Evolutionary conservation across 1,140 invertebrate genomes (phyloP).

Genomic region (Platyscapa corneri): DNA sequence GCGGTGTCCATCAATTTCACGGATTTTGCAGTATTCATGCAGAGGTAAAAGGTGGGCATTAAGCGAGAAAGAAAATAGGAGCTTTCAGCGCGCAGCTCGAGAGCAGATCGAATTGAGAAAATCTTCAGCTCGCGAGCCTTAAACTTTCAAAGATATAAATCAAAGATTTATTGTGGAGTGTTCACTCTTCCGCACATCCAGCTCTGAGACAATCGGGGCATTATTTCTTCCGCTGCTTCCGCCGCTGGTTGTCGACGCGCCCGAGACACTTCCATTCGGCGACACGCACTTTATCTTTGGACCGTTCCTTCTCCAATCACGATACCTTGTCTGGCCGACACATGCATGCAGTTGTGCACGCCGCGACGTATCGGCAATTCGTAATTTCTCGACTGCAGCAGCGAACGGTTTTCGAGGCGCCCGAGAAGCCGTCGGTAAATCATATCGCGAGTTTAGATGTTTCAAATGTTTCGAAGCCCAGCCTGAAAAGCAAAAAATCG

Average conservation of each 20-base stretch:
- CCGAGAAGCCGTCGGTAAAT: too few species aligned
- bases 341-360: too few species aligned
- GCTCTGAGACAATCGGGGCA: conserved; percentile 2
- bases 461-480: too few species aligned
- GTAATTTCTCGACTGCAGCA: too few species aligned
- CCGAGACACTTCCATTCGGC: not conserved
- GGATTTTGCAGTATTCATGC: too few species aligned
- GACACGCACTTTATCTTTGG: conserved; percentile 26
- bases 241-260: too few species aligned
- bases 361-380: too few species aligned
- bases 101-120: conserved; percentile 2
- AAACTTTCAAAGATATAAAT: conserved; percentile 38
- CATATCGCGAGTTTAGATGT: too few species aligned
- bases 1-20: too few species aligned
- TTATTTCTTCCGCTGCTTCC: too few species aligned
- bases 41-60: not conserved
- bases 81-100: not conserved
- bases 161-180: conserved; percentile 39
- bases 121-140: not conserved
- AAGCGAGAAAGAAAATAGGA: not conserved
- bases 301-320: not conserved
- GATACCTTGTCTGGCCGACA: not conserved
- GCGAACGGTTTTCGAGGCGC: too few species aligned
- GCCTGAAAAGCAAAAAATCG: too few species aligned
- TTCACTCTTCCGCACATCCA: conserved; percentile 11